Evolutionary conservation across 2,797 vertebrate genomes (phyloP).

Genomic region (Falco naumanni): DNA sequence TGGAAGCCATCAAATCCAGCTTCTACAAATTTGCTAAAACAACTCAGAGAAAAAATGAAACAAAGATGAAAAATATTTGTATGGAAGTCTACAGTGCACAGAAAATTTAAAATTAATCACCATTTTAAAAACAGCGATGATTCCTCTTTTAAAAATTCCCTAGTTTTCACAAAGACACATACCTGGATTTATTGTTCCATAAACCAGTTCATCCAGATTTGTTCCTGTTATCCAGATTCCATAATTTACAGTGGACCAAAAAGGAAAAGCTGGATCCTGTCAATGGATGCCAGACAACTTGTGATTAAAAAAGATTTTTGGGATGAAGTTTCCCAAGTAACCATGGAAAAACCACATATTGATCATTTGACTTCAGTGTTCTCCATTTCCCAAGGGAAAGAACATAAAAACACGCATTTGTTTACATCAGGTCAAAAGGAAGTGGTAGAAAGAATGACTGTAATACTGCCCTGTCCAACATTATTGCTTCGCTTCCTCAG

Average conservation of each 20-base stretch:
- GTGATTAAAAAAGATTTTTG: conserved; percentile 20
- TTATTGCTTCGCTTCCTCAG: neutral
- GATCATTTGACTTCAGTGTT: neutral
- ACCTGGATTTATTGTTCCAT: neutral
- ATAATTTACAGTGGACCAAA: neutral
- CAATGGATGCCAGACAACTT: neutral
- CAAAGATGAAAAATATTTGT: neutral
- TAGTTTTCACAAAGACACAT: neutral
- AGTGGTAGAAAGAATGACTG: conserved; percentile 25
- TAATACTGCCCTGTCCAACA: neutral
- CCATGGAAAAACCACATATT: conserved; percentile 7
- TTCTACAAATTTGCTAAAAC: neutral
- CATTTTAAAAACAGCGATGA: neutral
- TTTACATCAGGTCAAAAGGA: conserved; percentile 33
- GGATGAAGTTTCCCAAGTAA: conserved; percentile 10
- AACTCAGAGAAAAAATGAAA: neutral
- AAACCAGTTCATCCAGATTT: neutral
- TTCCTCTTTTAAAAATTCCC: neutral
- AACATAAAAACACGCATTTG: neutral
- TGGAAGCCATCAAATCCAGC: neutral
- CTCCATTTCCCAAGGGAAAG: conserved; percentile 45
- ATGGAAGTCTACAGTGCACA: neutral
- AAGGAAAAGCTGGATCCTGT: neutral
- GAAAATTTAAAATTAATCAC: neutral
- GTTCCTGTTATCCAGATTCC: neutral